Percentiles rank a stretch among this genome's conserved stretches.
Conservation (phyloP, 2,113 vertebrate species). For the Aspidoscelis tigris region DNA sequence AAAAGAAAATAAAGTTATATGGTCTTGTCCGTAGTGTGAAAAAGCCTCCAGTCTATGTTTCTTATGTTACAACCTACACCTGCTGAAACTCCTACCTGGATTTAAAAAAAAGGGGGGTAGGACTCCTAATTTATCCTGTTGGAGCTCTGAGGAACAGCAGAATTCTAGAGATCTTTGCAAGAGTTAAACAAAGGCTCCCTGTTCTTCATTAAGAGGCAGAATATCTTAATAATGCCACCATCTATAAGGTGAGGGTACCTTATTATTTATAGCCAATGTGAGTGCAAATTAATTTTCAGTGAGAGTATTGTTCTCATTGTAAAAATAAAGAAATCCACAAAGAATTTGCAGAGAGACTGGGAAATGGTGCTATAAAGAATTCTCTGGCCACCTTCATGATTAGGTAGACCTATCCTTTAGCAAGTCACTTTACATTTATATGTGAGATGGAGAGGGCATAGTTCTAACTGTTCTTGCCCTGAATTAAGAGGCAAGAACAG, state of each 20-base stretch:
- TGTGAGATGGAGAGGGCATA: background rate
- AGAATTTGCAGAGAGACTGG: background rate
- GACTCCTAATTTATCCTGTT: background rate
- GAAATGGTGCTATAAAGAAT: background rate
- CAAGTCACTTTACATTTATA: conserved; percentile 42
- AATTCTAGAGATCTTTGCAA: background rate
- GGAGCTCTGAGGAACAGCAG: background rate
- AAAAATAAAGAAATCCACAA: background rate
- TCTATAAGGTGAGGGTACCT: too few species aligned
- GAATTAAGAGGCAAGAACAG: too few species aligned
- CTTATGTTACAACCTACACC: too few species aligned
- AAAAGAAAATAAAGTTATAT: too few species aligned
- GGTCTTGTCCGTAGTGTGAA: too few species aligned
- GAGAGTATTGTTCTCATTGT: background rate
- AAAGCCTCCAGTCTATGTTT: too few species aligned
- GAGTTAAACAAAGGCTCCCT: background rate
- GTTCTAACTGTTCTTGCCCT: too few species aligned
- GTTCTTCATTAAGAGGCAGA: background rate
- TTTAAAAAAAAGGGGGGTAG: background rate
- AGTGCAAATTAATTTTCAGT: background rate
- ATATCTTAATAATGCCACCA: background rate
- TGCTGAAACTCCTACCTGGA: too few species aligned
- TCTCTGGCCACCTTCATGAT: background rate
- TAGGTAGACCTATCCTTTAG: conserved; percentile 6
- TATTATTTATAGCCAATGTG: too few species aligned